phyloP scores from a whole-genome alignment of 2,113 vertebrate genomes.

The Podiceps cristatus region DNA sequence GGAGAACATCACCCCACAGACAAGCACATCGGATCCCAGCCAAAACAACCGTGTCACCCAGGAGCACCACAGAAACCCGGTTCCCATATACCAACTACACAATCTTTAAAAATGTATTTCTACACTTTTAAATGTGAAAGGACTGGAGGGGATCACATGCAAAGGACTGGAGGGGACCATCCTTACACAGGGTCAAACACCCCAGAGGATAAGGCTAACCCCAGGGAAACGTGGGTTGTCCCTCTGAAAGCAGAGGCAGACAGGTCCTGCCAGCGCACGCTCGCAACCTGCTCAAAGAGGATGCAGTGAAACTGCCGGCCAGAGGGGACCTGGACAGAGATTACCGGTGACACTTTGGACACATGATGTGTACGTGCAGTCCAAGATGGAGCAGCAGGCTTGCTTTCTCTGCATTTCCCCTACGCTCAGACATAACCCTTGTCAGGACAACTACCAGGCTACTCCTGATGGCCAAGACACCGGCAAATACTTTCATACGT shows the following conservation, averaged over 20 bases:
- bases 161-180: background rate
- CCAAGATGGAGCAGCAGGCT: background rate
- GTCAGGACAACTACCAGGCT: background rate
- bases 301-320: background rate
- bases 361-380: slow-evolving; percentile 1
- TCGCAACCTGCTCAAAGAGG: background rate
- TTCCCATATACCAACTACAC: background rate
- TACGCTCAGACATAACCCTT: background rate
- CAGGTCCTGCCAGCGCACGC: background rate
- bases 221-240: background rate
- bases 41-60: background rate
- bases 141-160: background rate
- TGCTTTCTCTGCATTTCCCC: background rate
- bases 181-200: background rate
- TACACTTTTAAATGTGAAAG: too few species aligned
- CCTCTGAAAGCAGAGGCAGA: background rate
- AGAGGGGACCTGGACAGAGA: slow-evolving; percentile 13
- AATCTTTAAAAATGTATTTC: background rate
- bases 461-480: background rate
- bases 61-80: background rate
- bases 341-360: slow-evolving; percentile 10
- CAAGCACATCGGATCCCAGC: background rate
- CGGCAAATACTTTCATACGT: background rate
- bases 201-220: background rate
- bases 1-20: background rate